Evolutionary conservation across 2,888 invertebrate genomes (phyloP), one percentile per base, ranked within the genome.

Genomic region (Gibbula magus): DNA sequence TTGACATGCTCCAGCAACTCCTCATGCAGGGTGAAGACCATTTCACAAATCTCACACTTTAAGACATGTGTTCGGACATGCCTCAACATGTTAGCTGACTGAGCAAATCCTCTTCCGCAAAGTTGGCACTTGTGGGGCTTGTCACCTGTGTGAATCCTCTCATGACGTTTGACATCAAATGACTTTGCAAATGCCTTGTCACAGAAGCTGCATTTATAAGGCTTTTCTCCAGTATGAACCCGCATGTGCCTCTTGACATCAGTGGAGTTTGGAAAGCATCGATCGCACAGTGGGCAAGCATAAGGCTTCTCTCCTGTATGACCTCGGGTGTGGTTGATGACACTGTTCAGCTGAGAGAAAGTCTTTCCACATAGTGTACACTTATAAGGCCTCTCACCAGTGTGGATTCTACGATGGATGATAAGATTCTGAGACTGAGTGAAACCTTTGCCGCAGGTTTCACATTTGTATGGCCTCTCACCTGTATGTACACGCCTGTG

Each of bases 181-280:
- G 70, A 70, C n/a, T 70, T 70, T 32, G 70, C 70, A 70, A 70
- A 70, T 32, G 70, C 70, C 35, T 70, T 70, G 70, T 39, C 39
- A 39, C 70, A 70, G 39, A n/a, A 35, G 39, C 70, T 35, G 39
- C 70, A 70, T 39, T 70, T 70, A 20, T 70, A 70, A 20, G 70
- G 70, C 70, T 39, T 70, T 20, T 70, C 70, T 35, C 70, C 70
- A 39, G 70, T 70, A 20, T 70, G 70, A 10, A 70, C 70, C 10
- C 70, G 29, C 70, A 70, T 70, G 70, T 70, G 70, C n/a, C 70
- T 32, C 70, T 70, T 70, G 18, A 70, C 70, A 39, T 70, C 70
- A 32, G 70, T 70, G 39, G 70, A 70, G n/a, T 70, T 70, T 0
- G 70, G 70, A 35, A 70, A 70, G 70, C 70, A 70, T 29, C 70